Evolutionary conservation across 2,888 invertebrate genomes (phyloP), one percentile per base, ranked within the genome.

Genomic region (Lamellibrachia columna): DNA sequence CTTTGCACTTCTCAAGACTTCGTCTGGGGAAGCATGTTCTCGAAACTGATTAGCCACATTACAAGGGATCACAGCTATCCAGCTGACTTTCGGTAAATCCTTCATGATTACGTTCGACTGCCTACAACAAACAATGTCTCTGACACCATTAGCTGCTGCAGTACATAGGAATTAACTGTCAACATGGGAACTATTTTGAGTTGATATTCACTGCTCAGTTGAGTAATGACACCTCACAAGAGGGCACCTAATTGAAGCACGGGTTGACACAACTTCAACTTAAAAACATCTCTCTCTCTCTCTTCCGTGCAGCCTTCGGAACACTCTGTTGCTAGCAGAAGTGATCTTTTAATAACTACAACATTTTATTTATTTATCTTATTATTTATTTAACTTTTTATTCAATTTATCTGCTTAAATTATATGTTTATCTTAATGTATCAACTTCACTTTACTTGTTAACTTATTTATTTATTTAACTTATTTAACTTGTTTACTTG

Each of bases 161-260:
- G 22, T 22, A 75, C 15, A n/a, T n/a, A 75, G 75, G n/a, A 75
- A 75, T 75, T 75, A 75, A 75, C n/a, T 75, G 75, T 75, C 75
- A 75, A 75, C 75, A 75, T 22, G 75, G 75, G 75, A 75, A 75
- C 75, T 75, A 75, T 75, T 75, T 75, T 75, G 15, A 75, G 75
- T 75, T 75, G 75, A 75, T 75, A 75, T 75, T 75, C 75, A 75
- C 22, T 75, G 75, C n/a, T 75, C 22, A n/a, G 75, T 22, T 75
- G 75, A 75, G 75, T 75, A 75, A 75, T 75, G 75, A 75, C 22
- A 6, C 75, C 75, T 75, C 75, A 6, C 75, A 75, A 22, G 75
- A 75, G 75, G 4, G 75, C 75, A 75, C 75, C 75, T 75, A 75
- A 75, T 22, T 75, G 75, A 22, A 75, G 75, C 6, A 4, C 22